Evolutionary conservation across 2,888 invertebrate species (phyloP), one percentile per base, ranked within the genome.

Genomic region (Neocrepidodera transversa): DNA sequence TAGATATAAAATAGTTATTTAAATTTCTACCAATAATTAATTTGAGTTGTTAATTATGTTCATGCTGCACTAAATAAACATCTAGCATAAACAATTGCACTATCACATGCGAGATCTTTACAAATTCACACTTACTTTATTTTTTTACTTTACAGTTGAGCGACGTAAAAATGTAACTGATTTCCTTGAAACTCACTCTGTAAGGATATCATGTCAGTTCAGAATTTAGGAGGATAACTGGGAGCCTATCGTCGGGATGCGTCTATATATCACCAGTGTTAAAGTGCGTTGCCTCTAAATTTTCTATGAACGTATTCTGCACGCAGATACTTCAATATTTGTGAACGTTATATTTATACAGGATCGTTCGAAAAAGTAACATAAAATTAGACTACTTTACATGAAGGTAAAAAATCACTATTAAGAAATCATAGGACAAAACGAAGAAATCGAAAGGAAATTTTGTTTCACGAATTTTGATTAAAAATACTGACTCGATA

Each of bases 161-260:
- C 20, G 23, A 16, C 32, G 14, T 14, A n/a, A 10, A 18, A 45
- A n/a, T n/a, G n/a, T n/a, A n/a, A 52, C 13, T 16, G 35, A 6
- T 28, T 2, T 11, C 14, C 51, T n/a, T 23, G 23, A 4, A 23
- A 54, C 54, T 56, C 58, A 47, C 51, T 51, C 47, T 53, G 48
- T 43, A 54, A 53, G 50, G 50, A 45, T 54, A 57, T 58, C 58
- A 58, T 56, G 57, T 42, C 60, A 45, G 50, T 45, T 38, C 48
- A 58, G 51, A 63, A 67, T 60, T 63, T 62, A 60, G 56, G 63
- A 64, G 68, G 64, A 64, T 65, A 65, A 73, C 74, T 73, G 71
- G 58, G 68, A 62, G 67, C 65, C 58, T 51, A 60, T 70, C 74
- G 72, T 73, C 74, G 69, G 66, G 75, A 73, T 71, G 73, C 71